Base-by-base conservation (phyloP, 2,797 vertebrate species). In the Fringilla coelebs region DNA sequence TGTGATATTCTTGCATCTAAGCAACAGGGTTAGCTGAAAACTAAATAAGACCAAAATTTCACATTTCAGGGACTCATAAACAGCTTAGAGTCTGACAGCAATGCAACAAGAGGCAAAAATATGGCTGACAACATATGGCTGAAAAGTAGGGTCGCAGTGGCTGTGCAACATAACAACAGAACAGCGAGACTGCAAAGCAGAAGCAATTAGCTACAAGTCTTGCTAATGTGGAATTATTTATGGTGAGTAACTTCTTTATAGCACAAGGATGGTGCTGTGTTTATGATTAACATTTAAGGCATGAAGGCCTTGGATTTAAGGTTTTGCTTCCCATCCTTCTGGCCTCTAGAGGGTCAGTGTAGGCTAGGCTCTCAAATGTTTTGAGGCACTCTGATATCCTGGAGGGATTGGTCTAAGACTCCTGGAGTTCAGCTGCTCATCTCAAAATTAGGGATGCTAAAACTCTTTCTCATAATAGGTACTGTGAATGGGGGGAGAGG, bases 11-110 rank as follows among this genome's bases (percentile, higher is more conserved):
- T 76, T 32, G 38, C 55, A 86, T 86, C 52, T 78, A 77, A 92
- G 60, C 60, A 88, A 72, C 79, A 90, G 51, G 24, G 52, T 77
- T 94, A 95, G 73, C 73, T 88, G 57, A 49, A 92, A 89, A 93
- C 76, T 24, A 82, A 95, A 67, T 36, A 48, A 89, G 40, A 88
- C 29, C 55, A 86, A 73, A 58, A 91, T 62, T 75, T 75, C 73
- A 52, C 67, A 41, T 88, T 86, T 73, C 26, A 41, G 91, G 52
- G 60, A 84, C 36, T 66, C 85, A 61, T 67, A 75, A 95, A 87
- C 46, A 77, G 60, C 66, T 94, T 86, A 89, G 70, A 92, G 78
- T 43, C 66, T 75, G 70, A 88, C 68, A 88, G 34, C n/a, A 77
- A 68, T 3, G 7, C 61, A 71, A 73, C 19, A 83, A 40, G 72